Conservation (phyloP, 2,888 invertebrate species). For the Polymixis lichenea region DNA sequence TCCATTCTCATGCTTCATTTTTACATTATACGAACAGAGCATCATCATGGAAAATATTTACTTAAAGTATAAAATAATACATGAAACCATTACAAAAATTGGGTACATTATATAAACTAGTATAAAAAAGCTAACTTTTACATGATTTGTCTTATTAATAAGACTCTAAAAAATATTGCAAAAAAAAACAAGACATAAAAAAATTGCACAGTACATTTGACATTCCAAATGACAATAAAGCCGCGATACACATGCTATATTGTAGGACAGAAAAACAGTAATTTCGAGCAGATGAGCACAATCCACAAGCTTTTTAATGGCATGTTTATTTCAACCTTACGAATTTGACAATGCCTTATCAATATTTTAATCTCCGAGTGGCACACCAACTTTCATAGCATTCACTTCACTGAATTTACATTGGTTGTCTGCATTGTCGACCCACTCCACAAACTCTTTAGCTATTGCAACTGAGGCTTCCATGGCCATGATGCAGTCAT, state of each 20-base stretch:
- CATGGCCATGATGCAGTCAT: slow-evolving; percentile 91
- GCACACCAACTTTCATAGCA: slow-evolving; percentile 81
- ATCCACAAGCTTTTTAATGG: not conserved
- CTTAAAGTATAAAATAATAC: not conserved
- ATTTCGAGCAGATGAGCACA: not conserved
- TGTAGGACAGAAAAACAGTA: not conserved
- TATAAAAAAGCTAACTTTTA: not conserved
- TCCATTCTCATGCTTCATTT: not conserved
- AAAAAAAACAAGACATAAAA: not conserved
- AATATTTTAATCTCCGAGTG: slow-evolving; percentile 61
- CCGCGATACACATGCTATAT: not conserved
- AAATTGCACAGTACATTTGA: not conserved
- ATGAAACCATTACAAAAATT: slow-evolving; percentile 6
- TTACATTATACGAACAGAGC: not conserved
- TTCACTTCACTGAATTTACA: slow-evolving; percentile 75
- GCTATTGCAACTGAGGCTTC: slow-evolving; percentile 90
- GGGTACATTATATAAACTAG: not conserved
- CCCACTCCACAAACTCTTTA: slow-evolving; percentile 91
- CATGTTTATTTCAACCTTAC: slow-evolving; percentile 4
- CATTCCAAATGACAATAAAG: not conserved
- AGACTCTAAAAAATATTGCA: not conserved
- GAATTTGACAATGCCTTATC: not conserved
- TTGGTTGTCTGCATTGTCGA: slow-evolving; percentile 74
- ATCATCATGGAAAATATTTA: not conserved
- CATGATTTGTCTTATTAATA: slow-evolving; percentile 15